Percentiles rank a stretch among this genome's conserved stretches.
phyloP scores from a whole-genome alignment of 2,113 vertebrate species.

The Catagonus wagneri region DNA sequence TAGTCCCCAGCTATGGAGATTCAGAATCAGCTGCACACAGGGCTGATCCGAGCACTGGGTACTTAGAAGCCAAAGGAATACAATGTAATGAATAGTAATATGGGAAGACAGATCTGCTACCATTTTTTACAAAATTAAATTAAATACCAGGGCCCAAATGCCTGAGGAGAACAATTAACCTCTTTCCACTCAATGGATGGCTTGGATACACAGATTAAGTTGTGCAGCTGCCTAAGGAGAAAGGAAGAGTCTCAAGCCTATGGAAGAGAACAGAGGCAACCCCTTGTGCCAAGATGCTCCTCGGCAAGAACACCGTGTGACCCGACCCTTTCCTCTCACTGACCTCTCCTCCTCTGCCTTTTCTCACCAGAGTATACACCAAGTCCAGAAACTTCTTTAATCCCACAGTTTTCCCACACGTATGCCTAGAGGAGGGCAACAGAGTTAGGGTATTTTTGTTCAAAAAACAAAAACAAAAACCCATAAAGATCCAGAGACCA shows the following conservation, averaged over 20 bases:
- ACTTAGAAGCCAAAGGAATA: background rate
- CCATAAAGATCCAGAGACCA: background rate
- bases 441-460: background rate
- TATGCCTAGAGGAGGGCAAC: background rate
- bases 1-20: background rate
- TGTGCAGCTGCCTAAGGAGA: background rate
- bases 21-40: background rate
- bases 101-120: background rate
- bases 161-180: background rate
- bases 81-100: background rate
- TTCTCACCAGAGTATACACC: background rate
- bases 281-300: background rate
- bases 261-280: background rate
- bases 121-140: background rate
- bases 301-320: background rate
- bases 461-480: constrained; percentile 59
- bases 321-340: background rate
- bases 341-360: constrained; percentile 19
- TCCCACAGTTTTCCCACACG: background rate
- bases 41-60: background rate
- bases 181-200: background rate
- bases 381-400: constrained; percentile 48
- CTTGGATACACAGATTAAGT: background rate
- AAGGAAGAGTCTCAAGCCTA: background rate
- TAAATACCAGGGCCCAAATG: background rate